phyloP scores from a whole-genome alignment of 30 jellyfish, hydroid and myxozoan genomes.

The Cassiopea xamachana region DNA sequence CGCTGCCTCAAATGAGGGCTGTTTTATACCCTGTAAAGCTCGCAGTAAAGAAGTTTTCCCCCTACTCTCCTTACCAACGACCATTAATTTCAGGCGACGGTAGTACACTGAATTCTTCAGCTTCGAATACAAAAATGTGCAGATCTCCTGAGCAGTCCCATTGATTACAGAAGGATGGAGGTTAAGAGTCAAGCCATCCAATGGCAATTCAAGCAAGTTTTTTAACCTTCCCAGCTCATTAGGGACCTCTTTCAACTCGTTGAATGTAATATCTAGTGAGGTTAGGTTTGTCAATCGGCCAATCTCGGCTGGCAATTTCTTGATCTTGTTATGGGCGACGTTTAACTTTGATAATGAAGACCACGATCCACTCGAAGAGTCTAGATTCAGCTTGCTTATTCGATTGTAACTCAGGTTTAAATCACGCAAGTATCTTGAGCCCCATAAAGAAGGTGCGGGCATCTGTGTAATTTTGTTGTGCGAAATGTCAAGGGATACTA shows the following conservation, averaged over 20 bases:
- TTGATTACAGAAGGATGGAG: constrained; percentile 70
- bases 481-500: constrained; percentile 71
- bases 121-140: constrained; percentile 74
- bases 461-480: constrained; percentile 77
- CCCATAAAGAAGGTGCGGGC: constrained; percentile 90
- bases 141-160: constrained; percentile 76
- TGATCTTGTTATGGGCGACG: constrained; percentile 68
- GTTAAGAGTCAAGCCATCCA: constrained; percentile 69
- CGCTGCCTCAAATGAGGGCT: constrained; percentile 62
- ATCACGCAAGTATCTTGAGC: constrained; percentile 70
- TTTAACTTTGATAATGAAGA: constrained; percentile 53
- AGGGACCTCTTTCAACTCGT: constrained; percentile 73
- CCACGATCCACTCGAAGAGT: constrained; percentile 46
- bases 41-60: constrained; percentile 88
- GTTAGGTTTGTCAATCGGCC: constrained; percentile 65
- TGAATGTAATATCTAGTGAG: constrained; percentile 77
- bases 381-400: constrained; percentile 66
- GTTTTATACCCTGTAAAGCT: constrained; percentile 77
- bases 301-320: constrained; percentile 65
- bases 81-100: constrained; percentile 86
- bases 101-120: constrained; percentile 85
- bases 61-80: constrained; percentile 90
- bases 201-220: constrained; percentile 67
- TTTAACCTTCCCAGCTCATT: constrained; percentile 83
- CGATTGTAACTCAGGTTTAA: constrained; percentile 74